Percentiles rank a stretch among this genome's conserved stretches.
Evolutionary conservation across 2,888 invertebrate genomes (phyloP).

Genomic region (Drosophila diplacantha): DNA sequence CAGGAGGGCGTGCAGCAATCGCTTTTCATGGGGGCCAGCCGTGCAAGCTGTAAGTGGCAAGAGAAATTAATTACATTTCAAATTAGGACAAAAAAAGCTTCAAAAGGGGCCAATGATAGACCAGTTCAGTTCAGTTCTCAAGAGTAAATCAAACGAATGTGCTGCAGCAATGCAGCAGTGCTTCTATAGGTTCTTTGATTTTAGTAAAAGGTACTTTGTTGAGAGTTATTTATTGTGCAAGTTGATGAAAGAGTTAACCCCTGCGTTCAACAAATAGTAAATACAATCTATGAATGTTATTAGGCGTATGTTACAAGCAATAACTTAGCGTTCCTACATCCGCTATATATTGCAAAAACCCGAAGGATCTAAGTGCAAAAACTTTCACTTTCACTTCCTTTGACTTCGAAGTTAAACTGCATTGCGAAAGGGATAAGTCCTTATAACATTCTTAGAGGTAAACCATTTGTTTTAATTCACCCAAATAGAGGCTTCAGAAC

Average conservation of each 20-base stretch:
- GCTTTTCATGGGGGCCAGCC: slow-evolving; percentile 94
- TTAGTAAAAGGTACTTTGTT: not conserved
- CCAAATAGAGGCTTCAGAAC: not conserved
- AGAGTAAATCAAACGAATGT: not conserved
- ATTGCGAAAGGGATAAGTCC: not conserved
- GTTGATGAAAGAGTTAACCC: not conserved
- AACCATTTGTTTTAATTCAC: not conserved
- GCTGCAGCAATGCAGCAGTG: not conserved
- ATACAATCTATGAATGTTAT: too few relatives aligned
- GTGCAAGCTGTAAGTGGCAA: slow-evolving; percentile 82
- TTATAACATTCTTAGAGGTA: not conserved
- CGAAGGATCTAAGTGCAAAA: not conserved
- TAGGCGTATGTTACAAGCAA: too few relatives aligned
- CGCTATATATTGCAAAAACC: not conserved
- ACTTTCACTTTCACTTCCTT: not conserved
- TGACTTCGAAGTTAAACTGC: not conserved
- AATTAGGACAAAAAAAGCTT: not conserved
- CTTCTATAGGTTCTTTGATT: not conserved
- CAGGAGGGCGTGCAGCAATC: slow-evolving; percentile 91
- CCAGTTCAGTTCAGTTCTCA: not conserved
- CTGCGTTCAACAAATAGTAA: not conserved
- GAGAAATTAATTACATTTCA: slow-evolving; percentile 2
- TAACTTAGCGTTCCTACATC: too few relatives aligned
- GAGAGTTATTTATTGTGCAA: not conserved
- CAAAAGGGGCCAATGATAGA: not conserved